Evolutionary conservation across 2,113 vertebrate genomes (phyloP).

Genomic region (Alethe diademata): DNA sequence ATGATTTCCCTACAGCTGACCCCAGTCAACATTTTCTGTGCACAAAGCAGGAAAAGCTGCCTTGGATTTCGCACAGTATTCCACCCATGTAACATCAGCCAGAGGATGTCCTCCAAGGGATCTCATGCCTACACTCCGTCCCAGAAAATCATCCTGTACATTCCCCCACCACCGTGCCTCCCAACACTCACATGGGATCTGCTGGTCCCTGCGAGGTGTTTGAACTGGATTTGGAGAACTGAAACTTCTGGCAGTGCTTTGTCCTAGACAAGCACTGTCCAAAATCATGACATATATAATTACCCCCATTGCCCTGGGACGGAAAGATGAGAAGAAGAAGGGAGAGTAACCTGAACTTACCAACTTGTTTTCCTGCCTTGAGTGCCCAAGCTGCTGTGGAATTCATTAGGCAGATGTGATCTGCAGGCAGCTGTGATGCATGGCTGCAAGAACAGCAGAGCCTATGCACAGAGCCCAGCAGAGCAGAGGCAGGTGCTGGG

Average conservation of each 20-base stretch:
- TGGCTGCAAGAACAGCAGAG: neutral
- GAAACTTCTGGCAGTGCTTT: neutral
- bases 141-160: neutral
- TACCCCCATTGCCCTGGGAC: neutral
- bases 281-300: neutral
- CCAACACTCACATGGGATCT: neutral
- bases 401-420: neutral
- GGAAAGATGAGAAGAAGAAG: neutral
- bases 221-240: neutral
- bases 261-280: neutral
- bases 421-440: neutral
- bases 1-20: neutral
- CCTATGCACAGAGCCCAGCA: neutral
- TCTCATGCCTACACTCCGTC: neutral
- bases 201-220: neutral
- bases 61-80: neutral
- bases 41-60: neutral
- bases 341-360: neutral
- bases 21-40: neutral
- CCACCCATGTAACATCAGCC: neutral
- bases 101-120: neutral
- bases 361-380: neutral
- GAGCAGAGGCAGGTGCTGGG: neutral
- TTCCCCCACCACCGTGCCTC: rapidly evolving
- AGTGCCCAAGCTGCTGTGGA: neutral